Evolutionary conservation across 1,140 invertebrate species (phyloP).

Genomic region (Drosophila chauvacae): DNA sequence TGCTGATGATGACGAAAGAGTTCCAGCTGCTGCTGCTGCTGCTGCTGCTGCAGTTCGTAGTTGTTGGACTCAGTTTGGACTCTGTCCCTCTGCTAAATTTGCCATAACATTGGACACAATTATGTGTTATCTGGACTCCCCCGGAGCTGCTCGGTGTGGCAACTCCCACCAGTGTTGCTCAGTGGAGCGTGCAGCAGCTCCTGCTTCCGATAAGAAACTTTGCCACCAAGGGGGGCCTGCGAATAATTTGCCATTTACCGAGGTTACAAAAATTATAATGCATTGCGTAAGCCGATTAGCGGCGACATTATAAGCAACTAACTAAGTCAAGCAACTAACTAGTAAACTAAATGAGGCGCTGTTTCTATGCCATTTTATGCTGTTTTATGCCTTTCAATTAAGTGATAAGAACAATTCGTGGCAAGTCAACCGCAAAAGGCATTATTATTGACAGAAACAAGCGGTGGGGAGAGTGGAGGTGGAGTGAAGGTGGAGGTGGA

Average conservation of each 20-base stretch:
- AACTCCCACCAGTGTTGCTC: conserved; percentile 1
- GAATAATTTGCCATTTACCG: conserved; percentile 52
- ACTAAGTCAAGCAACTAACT: conserved; percentile 5
- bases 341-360: conserved; percentile 38
- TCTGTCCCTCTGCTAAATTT: conserved; percentile 22
- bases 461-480: neutral
- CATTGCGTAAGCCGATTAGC: conserved; percentile 69
- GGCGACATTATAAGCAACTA: neutral
- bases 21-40: neutral
- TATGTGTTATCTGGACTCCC: conserved; percentile 24
- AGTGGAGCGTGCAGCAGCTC: conserved; percentile 44
- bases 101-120: conserved; percentile 49
- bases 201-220: conserved; percentile 29
- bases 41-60: neutral
- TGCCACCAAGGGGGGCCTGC: neutral
- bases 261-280: conserved; percentile 16
- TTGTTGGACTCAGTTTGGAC: neutral
- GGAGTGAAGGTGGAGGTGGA: no score
- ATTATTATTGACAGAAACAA: conserved; percentile 18
- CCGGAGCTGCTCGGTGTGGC: neutral
- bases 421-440: conserved; percentile 22
- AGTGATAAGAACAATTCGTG: conserved; percentile 47
- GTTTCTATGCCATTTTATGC: conserved; percentile 35
- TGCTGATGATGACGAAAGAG: conserved; percentile 4
- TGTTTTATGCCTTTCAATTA: conserved; percentile 69